Conservation (phyloP, 2,113 vertebrate species). For the Tenebrosternarchus preto region DNA sequence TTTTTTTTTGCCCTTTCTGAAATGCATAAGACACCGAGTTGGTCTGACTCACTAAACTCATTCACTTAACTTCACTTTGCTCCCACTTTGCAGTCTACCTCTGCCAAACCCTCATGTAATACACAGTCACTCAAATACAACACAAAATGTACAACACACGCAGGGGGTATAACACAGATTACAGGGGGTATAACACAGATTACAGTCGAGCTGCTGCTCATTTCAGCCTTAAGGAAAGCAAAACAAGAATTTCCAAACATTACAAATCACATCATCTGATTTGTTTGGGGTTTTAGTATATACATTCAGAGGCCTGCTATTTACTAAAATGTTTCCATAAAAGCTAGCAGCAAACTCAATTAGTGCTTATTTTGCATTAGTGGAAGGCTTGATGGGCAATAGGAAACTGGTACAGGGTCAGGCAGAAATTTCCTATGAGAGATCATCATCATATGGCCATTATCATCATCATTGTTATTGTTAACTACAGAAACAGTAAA, state of each 20-base stretch:
- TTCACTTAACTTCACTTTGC: not conserved
- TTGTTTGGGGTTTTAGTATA: not conserved
- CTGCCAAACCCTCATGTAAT: not conserved
- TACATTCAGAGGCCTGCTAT: not conserved
- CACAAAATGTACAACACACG: not conserved
- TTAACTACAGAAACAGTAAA: no score
- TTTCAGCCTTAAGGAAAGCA: not conserved
- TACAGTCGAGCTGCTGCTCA: not conserved
- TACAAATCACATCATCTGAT: not conserved
- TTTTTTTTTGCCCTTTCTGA: no score
- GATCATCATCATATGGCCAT: not conserved
- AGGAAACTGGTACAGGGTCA: not conserved
- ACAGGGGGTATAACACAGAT: not conserved
- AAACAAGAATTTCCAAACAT: not conserved
- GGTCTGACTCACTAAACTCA: not conserved
- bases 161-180: not conserved
- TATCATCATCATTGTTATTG: no score
- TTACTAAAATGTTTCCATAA: not conserved
- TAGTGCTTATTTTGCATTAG: not conserved
- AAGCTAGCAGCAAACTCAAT: not conserved
- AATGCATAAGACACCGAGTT: no score
- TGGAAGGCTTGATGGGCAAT: not conserved
- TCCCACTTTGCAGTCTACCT: not conserved
- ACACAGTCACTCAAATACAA: conserved; percentile 19
- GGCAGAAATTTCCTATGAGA: not conserved